Percentiles rank a stretch among this genome's conserved stretches.
Evolutionary conservation across 2,797 vertebrate genomes (phyloP).

Genomic region (Acridotheres tristis): DNA sequence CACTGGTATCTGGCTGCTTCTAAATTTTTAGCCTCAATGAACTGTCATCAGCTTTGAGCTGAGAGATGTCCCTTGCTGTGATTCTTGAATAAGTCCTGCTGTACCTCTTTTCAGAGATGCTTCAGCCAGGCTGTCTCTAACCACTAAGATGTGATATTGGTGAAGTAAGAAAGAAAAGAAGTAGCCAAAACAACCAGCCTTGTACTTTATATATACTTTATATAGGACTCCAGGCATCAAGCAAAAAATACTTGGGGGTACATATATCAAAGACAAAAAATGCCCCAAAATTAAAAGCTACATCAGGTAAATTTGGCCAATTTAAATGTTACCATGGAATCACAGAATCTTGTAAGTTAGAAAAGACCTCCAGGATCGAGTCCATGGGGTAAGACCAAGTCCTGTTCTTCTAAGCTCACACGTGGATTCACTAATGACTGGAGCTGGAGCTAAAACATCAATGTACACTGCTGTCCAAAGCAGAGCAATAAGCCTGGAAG

Average conservation of each 20-base stretch:
- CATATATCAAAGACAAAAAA: neutral
- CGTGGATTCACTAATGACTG: accelerated
- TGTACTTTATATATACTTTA: neutral
- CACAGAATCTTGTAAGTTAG: neutral
- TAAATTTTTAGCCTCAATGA: neutral
- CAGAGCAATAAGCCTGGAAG: neutral
- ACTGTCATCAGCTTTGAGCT: neutral
- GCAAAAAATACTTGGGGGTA: neutral
- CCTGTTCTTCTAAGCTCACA: neutral
- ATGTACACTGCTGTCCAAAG: neutral
- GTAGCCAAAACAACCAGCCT: neutral
- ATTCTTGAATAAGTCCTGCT: accelerated
- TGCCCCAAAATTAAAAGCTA: neutral
- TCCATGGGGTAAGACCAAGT: neutral
- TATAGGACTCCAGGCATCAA: neutral
- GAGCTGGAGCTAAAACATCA: neutral
- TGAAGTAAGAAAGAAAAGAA: neutral
- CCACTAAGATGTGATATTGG: neutral
- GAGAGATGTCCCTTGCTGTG: neutral
- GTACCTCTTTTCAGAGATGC: neutral
- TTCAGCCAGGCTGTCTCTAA: neutral
- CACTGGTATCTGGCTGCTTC: neutral
- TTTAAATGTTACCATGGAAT: neutral
- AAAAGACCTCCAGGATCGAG: neutral
- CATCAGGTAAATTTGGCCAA: neutral